Percentiles rank a stretch among this genome's conserved stretches.
Evolutionary conservation across 2,888 invertebrate genomes (phyloP).

Genomic region (Dynastes maya): DNA sequence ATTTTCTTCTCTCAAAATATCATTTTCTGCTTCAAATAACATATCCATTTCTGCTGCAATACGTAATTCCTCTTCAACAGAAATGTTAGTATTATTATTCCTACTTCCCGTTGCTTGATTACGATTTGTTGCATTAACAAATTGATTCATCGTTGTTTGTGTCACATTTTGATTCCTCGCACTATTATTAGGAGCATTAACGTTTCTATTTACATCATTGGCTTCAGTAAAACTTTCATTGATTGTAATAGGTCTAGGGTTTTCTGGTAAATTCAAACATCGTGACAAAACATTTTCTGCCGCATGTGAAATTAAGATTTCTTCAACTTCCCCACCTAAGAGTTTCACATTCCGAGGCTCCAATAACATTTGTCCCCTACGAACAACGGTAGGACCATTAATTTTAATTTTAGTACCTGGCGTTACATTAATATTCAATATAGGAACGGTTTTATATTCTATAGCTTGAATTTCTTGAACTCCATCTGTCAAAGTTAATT

Average conservation of each 20-base stretch:
- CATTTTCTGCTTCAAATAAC: constrained; percentile 59
- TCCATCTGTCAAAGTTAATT: constrained; percentile 84
- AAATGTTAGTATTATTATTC: constrained; percentile 7
- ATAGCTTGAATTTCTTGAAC: constrained; percentile 79
- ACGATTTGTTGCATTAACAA: neutral
- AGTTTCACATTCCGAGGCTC: constrained; percentile 75
- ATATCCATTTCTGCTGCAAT: constrained; percentile 60
- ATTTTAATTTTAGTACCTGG: constrained; percentile 79
- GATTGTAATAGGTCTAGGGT: constrained; percentile 68
- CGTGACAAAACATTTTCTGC: constrained; percentile 76
- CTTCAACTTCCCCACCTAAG: constrained; percentile 83
- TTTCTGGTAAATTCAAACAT: constrained; percentile 73
- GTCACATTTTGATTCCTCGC: neutral
- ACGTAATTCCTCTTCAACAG: constrained; percentile 55
- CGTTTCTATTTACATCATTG: neutral
- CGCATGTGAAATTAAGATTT: constrained; percentile 74
- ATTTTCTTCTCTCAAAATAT: constrained; percentile 60
- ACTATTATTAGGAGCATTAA: neutral
- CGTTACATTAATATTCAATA: constrained; percentile 73
- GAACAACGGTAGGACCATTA: constrained; percentile 80
- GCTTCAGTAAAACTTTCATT: constrained; percentile 55
- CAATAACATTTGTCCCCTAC: constrained; percentile 80
- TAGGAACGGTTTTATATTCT: constrained; percentile 78
- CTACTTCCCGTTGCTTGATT: neutral
- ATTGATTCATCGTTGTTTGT: neutral